These are phyloP conservation scores for Tetragnatha montana DNA, from an alignment of 2,888 invertebrate genomes.

Conservation along the genomic window DNA sequence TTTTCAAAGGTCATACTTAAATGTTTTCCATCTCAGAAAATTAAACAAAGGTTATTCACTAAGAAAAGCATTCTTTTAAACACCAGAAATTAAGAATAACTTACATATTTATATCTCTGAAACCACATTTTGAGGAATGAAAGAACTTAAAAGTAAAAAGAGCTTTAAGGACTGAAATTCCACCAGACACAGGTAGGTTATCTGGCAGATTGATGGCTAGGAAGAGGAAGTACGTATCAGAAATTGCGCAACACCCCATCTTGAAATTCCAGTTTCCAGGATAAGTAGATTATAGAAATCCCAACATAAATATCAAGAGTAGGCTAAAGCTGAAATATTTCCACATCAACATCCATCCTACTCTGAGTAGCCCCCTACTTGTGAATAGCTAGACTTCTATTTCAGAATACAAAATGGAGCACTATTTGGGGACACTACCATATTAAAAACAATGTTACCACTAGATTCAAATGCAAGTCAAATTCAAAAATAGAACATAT, in stretches of 20 bases:
- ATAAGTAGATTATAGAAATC: constrained; percentile 43
- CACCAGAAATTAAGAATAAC: neutral
- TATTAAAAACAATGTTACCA: no score
- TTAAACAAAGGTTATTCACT: neutral
- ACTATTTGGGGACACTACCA: no score
- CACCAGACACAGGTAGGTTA: no score
- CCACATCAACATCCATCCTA: no score
- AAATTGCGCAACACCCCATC: neutral
- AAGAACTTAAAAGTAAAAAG: neutral
- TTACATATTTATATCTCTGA: constrained; percentile 51
- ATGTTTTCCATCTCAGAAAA: neutral
- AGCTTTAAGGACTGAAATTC: no score
- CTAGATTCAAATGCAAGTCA: no score
- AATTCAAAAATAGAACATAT: no score
- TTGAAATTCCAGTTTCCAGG: constrained; percentile 17
- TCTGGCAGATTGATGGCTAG: no score
- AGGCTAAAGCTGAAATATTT: constrained; percentile 1
- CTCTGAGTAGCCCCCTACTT: no score
- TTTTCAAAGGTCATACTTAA: no score
- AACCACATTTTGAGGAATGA: constrained; percentile 31
- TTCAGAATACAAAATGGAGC: neutral
- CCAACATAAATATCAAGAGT: constrained; percentile 7
- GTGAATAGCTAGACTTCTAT: no score
- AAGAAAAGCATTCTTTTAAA: neutral
- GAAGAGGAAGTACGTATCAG: neutral